Evolutionary conservation across 2,113 vertebrate genomes (phyloP).

Genomic region (Xenotilapia flavipinnis): DNA sequence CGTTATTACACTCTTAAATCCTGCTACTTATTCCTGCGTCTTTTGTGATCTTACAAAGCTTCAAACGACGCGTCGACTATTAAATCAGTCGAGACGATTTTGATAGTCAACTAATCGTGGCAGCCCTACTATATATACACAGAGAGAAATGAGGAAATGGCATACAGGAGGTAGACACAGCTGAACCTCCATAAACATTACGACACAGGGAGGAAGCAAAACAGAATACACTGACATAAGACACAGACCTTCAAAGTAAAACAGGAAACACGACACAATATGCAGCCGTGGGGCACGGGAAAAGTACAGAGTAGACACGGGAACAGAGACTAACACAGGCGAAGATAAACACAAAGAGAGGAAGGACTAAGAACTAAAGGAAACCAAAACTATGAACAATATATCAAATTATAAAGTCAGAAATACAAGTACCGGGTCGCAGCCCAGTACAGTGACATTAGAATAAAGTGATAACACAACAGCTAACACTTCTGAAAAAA

Average conservation of each 20-base stretch:
- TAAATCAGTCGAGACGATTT: too few species aligned
- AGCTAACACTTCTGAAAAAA: not conserved
- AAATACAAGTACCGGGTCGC: not conserved
- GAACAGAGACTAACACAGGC: not conserved
- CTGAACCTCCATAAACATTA: not conserved
- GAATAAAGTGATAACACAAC: not conserved
- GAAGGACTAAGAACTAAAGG: not conserved
- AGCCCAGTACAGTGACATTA: not conserved
- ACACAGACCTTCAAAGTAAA: not conserved
- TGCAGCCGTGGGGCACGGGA: fast-evolving
- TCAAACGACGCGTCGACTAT: too few species aligned
- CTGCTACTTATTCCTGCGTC: too few species aligned
- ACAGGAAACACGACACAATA: not conserved
- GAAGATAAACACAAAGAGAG: not conserved
- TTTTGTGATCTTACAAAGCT: too few species aligned
- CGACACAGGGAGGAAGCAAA: not conserved
- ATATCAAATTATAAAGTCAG: not conserved
- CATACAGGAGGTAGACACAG: not conserved
- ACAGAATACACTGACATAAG: not conserved
- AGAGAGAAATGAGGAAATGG: not conserved
- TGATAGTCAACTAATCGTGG: too few species aligned
- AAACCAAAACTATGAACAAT: not conserved
- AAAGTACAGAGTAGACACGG: not conserved
- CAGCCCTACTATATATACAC: not conserved
- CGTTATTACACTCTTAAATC: too few species aligned